Conservation (phyloP, 2,113 vertebrate genomes). For the Semnornis frantzii region DNA sequence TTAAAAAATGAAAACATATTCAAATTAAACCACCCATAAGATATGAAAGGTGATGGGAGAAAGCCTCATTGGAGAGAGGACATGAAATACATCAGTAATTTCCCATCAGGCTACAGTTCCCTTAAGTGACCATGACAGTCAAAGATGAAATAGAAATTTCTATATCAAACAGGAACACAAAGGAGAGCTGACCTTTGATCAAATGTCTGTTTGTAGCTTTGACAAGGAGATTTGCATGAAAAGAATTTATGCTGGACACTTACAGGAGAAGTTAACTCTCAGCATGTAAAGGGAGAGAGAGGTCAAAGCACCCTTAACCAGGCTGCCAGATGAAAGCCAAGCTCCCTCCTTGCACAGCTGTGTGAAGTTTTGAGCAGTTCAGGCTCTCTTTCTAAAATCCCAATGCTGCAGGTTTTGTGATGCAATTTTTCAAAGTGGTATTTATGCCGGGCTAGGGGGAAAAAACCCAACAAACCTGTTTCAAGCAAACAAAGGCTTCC, state of each 20-base stretch:
- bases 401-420: neutral
- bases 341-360: neutral
- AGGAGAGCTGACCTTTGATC: constrained; percentile 94
- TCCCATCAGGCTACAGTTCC: constrained; percentile 68
- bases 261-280: constrained; percentile 77
- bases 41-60: constrained; percentile 32
- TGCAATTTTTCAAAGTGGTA: constrained; percentile 13
- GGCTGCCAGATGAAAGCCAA: constrained; percentile 71
- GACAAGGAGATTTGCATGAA: constrained; percentile 91
- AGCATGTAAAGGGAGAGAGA: constrained; percentile 81
- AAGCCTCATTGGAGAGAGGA: neutral
- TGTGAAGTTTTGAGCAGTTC: constrained; percentile 21
- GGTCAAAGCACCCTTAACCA: constrained; percentile 83
- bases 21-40: constrained; percentile 72
- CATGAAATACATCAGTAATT: constrained; percentile 70
- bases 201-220: constrained; percentile 87
- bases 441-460: neutral
- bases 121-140: constrained; percentile 81
- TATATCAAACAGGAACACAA: constrained; percentile 90
- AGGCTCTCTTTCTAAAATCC: constrained; percentile 16
- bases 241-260: constrained; percentile 77
- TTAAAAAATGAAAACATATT: constrained; percentile 75
- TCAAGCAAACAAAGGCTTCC: constrained; percentile 30
- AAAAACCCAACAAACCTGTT: neutral
- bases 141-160: constrained; percentile 92